These are phyloP conservation scores for Electrophaes corylata DNA, from an alignment of 2,888 invertebrate genomes.

Conservation along the genomic window DNA sequence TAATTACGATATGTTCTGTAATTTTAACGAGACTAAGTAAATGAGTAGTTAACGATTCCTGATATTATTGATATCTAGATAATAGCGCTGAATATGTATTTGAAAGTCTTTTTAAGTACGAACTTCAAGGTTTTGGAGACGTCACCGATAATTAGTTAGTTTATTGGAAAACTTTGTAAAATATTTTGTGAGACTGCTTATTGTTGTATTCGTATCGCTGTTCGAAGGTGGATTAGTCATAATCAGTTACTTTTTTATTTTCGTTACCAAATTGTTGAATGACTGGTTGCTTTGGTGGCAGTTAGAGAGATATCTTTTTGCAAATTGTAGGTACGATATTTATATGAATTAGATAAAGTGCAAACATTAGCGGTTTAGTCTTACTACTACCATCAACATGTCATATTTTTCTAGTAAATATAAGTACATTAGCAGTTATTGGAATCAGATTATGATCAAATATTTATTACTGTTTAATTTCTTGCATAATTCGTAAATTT, in stretches of 20 bases:
- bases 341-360: conserved; percentile 43
- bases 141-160: conserved; percentile 81
- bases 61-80: conserved; percentile 80
- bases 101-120: conserved; percentile 74
- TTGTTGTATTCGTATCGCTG: conserved; percentile 82
- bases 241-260: conserved; percentile 78
- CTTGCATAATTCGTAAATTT: conserved; percentile 80
- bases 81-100: conserved; percentile 80
- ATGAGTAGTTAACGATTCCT: conserved; percentile 82
- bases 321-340: conserved; percentile 52
- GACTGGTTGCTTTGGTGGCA: conserved; percentile 78
- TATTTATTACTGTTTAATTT: conserved; percentile 83
- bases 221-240: conserved; percentile 72
- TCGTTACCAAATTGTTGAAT: conserved; percentile 84
- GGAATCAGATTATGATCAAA: conserved; percentile 80
- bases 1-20: conserved; percentile 82
- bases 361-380: conserved; percentile 43
- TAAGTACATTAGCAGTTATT: conserved; percentile 64
- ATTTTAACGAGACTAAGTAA: conserved; percentile 82
- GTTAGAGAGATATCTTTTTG: conserved; percentile 64
- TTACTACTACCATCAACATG: conserved; percentile 63
- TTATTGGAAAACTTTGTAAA: conserved; percentile 79
- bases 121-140: conserved; percentile 72
- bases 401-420: conserved; percentile 58
- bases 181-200: conserved; percentile 85